phyloP scores from a whole-genome alignment of 2,797 vertebrate genomes.

The Dryobates pubescens region DNA sequence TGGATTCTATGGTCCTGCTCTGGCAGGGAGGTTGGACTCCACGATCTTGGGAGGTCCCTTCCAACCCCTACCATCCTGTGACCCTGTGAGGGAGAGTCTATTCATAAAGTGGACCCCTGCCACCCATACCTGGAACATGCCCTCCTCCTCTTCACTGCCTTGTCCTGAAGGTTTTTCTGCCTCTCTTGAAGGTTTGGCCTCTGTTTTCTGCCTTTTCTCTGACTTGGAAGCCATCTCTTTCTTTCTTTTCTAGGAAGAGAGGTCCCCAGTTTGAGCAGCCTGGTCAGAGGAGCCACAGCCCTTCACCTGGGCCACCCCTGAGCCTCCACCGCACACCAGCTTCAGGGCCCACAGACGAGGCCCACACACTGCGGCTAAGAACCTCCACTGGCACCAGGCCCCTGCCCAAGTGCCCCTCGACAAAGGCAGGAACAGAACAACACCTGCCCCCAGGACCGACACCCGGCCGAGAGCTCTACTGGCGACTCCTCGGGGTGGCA shows the following conservation, averaged over 20 bases:
- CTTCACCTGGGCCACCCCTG: fast-evolving
- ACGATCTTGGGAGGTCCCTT: too few species aligned
- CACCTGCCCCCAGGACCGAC: neutral
- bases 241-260: neutral
- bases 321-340: neutral
- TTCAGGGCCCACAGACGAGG: fast-evolving
- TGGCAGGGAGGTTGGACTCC: too few species aligned
- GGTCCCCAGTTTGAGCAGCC: neutral
- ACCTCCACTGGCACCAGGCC: neutral
- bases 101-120: neutral
- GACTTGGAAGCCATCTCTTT: neutral
- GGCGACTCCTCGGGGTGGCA: fast-evolving
- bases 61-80: too few species aligned
- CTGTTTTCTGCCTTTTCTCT: neutral
- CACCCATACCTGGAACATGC: constrained; percentile 1
- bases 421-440: neutral
- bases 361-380: fast-evolving
- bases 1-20: too few species aligned
- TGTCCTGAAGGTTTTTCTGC: neutral
- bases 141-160: neutral
- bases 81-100: fast-evolving
- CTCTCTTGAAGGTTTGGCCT: neutral
- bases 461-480: fast-evolving
- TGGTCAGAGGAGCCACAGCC: fast-evolving
- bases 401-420: neutral